A percentile compares a stretch with the other conserved stretches of the same genome.
Evolutionary conservation across 2,113 vertebrate genomes (phyloP).

Genomic region (Megaptera novaeangliae): DNA sequence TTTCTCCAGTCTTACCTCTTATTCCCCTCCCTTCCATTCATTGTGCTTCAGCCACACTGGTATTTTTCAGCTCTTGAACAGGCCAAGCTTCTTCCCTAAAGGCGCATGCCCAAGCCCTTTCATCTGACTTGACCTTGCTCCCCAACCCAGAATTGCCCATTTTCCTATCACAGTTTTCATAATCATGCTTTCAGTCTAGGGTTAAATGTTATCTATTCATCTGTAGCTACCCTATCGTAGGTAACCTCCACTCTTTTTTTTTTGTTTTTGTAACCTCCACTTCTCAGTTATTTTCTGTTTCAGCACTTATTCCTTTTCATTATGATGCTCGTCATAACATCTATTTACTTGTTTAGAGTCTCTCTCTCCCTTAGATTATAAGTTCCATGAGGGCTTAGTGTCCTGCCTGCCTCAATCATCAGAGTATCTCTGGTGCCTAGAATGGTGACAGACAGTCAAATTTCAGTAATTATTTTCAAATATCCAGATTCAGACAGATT

Average conservation of each 20-base stretch:
- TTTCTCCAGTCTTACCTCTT: not conserved
- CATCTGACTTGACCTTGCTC: not conserved
- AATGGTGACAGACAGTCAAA: not conserved
- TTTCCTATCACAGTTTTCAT: not conserved
- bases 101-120: not conserved
- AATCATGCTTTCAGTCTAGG: not conserved
- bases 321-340: not conserved
- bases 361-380: not conserved
- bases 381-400: fast-evolving
- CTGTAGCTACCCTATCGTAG: too few species aligned
- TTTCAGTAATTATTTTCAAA: not conserved
- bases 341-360: not conserved
- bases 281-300: not conserved
- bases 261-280: not conserved
- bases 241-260: not conserved
- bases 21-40: too few species aligned
- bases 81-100: not conserved
- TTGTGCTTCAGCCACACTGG: not conserved
- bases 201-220: not conserved
- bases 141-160: fast-evolving
- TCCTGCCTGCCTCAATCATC: not conserved
- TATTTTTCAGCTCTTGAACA: not conserved
- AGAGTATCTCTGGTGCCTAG: not conserved
- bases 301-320: not conserved
- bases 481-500: not conserved